A percentile compares a stretch with the other conserved stretches of the same genome.
Conservation (phyloP, 2,797 vertebrate genomes). For the Mallotus villosus region DNA sequence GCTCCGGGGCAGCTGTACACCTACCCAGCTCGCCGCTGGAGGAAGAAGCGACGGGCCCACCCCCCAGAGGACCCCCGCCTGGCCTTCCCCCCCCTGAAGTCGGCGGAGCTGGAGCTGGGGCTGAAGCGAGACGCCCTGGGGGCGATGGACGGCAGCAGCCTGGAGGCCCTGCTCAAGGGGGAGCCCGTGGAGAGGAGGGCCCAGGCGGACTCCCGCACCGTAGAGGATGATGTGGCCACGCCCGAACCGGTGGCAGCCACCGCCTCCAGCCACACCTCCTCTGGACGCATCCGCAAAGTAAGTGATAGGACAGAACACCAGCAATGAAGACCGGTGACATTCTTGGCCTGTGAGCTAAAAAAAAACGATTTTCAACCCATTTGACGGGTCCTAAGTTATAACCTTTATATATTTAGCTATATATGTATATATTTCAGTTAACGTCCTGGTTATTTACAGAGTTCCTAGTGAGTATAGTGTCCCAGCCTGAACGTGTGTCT, state of each 20-base stretch:
- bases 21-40: slow-evolving; percentile 94
- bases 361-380: too few species aligned
- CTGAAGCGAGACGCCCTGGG: slow-evolving; percentile 89
- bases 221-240: slow-evolving; percentile 80
- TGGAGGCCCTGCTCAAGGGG: slow-evolving; percentile 90
- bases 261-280: slow-evolving; percentile 71
- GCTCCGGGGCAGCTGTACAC: slow-evolving; percentile 95
- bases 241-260: slow-evolving; percentile 82
- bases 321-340: background rate
- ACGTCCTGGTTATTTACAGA: too few species aligned
- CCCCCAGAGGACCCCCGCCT: slow-evolving; percentile 93
- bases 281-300: slow-evolving; percentile 86
- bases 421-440: too few species aligned
- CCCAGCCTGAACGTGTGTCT: too few species aligned
- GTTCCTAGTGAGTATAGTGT: too few species aligned
- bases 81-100: slow-evolving; percentile 90
- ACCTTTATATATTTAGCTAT: too few species aligned
- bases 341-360: too few species aligned
- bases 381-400: too few species aligned
- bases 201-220: slow-evolving; percentile 76
- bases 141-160: slow-evolving; percentile 88
- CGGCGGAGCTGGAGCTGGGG: slow-evolving; percentile 78
- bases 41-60: slow-evolving; percentile 92
- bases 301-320: slow-evolving; percentile 8
- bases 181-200: slow-evolving; percentile 86